phyloP scores from a whole-genome alignment of 2,797 vertebrate genomes.

The Molossus alvarezi region DNA sequence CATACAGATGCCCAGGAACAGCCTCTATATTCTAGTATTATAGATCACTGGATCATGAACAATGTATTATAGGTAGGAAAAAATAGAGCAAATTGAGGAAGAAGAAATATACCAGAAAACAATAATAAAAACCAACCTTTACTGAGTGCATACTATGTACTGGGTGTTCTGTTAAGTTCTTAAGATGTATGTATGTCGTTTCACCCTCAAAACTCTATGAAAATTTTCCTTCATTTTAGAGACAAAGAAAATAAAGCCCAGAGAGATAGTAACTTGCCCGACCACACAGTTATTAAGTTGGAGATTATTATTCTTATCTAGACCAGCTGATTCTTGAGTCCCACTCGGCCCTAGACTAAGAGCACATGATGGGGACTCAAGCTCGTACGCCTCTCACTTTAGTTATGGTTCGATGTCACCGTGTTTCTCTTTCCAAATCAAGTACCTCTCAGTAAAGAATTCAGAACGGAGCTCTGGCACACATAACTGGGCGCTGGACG shows the following conservation, averaged over 20 bases:
- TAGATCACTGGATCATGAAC: not conserved
- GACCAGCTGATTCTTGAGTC: not conserved
- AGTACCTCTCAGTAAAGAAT: conserved; percentile 6
- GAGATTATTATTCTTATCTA: not conserved
- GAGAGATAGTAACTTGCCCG: not conserved
- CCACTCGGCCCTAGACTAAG: not conserved
- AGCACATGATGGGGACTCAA: not conserved
- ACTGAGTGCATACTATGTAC: not conserved
- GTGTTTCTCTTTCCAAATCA: conserved; percentile 24
- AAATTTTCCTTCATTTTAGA: conserved; percentile 26
- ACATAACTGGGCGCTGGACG: not conserved
- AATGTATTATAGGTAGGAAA: not conserved
- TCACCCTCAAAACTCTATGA: not conserved
- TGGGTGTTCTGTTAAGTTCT: not conserved
- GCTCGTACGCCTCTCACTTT: not conserved
- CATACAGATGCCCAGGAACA: not conserved
- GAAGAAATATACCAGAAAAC: not conserved
- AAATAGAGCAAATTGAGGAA: not conserved
- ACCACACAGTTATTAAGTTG: not conserved
- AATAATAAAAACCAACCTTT: not conserved
- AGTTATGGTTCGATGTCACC: not conserved
- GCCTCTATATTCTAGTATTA: not conserved
- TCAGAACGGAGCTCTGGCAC: not conserved
- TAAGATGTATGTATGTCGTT: not conserved
- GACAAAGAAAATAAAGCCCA: not conserved